These are phyloP conservation scores for Synchiropus splendidus DNA, from an alignment of 2,113 vertebrate genomes.

Conservation along the genomic window DNA sequence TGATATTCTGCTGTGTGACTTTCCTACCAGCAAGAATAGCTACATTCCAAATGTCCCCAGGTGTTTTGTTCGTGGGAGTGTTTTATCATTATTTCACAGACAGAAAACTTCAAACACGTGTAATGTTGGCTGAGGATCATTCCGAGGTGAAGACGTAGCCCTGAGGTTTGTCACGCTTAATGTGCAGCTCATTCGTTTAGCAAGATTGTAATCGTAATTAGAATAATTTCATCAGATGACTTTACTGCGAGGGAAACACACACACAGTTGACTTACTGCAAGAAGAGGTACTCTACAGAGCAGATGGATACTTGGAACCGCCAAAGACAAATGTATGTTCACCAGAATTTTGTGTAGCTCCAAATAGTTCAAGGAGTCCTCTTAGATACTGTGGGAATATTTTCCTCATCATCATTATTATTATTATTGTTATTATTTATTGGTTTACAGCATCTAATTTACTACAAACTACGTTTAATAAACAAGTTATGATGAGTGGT, in stretches of 20 bases:
- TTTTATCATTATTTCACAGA: slow-evolving; percentile 8
- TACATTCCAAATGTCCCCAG: neutral
- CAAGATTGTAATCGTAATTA: slow-evolving; percentile 19
- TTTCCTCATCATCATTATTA: too few relatives aligned
- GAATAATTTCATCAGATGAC: slow-evolving; percentile 5
- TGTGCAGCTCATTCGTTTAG: slow-evolving; percentile 1
- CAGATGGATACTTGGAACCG: too few relatives aligned
- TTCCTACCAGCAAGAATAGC: neutral
- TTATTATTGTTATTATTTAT: too few relatives aligned
- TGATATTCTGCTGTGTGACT: neutral
- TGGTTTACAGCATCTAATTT: too few relatives aligned
- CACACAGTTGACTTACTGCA: too few relatives aligned
- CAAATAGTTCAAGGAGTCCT: too few relatives aligned
- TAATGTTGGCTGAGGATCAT: neutral
- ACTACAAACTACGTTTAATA: too few relatives aligned
- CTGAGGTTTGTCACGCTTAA: neutral
- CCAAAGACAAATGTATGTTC: too few relatives aligned
- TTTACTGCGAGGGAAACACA: slow-evolving; percentile 13
- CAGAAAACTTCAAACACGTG: neutral
- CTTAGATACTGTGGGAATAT: too few relatives aligned
- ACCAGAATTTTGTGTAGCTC: too few relatives aligned
- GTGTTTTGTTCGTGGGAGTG: neutral
- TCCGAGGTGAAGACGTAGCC: slow-evolving; percentile 12
- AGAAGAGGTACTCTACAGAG: too few relatives aligned
- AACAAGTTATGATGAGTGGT: too few relatives aligned